A percentile compares a stretch with the other conserved stretches of the same genome.
phyloP scores from a whole-genome alignment of 2,888 invertebrate species.

The Sarcophaga carnaria region DNA sequence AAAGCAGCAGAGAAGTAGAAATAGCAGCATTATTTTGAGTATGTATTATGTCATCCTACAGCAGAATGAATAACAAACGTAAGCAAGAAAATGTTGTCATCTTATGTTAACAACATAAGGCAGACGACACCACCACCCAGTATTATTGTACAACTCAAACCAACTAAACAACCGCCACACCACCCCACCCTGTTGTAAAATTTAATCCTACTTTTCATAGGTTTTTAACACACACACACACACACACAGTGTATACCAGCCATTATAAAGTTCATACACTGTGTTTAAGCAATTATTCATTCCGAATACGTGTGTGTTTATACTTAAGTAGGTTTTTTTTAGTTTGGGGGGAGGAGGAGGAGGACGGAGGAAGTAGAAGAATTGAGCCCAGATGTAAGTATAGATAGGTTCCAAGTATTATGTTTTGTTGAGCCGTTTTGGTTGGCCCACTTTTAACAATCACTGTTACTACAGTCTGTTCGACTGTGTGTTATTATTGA shows the following conservation, averaged over 20 bases:
- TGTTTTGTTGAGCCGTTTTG: neutral
- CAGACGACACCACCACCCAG: neutral
- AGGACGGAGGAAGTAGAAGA: too few species aligned
- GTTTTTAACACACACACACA: neutral
- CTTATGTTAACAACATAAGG: constrained; percentile 8
- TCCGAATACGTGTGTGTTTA: neutral
- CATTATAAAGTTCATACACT: constrained; percentile 44
- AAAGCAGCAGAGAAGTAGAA: constrained; percentile 7
- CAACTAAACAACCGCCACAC: too few species aligned
- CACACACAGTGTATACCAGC: neutral
- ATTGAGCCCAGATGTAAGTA: too few species aligned
- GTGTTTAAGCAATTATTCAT: constrained; percentile 62
- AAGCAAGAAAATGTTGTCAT: constrained; percentile 22
- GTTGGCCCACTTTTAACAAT: neutral
- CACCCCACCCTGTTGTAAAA: too few species aligned
- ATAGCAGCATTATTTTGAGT: neutral
- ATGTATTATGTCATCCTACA: neutral
- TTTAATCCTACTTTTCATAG: neutral
- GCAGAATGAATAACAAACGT: neutral
- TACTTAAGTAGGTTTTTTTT: neutral
- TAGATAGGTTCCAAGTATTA: too few species aligned
- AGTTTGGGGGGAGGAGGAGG: too few species aligned
- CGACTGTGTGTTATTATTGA: constrained; percentile 1
- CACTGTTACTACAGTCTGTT: neutral
- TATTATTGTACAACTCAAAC: too few species aligned